Evolutionary conservation across 2,888 invertebrate species (phyloP).

Genomic region (Coecobrya sp.): DNA sequence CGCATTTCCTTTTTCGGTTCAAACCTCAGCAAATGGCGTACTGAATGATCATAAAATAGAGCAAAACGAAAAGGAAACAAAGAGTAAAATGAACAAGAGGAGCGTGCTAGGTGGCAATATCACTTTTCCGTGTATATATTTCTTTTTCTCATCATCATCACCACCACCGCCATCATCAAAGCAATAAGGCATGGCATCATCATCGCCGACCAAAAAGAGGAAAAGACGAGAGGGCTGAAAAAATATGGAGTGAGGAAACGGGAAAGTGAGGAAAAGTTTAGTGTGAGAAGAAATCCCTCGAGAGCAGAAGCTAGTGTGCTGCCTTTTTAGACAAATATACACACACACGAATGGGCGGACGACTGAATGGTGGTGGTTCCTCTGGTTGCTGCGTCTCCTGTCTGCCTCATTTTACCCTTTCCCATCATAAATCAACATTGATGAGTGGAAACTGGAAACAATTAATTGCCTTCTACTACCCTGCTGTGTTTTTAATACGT

Average conservation of each 20-base stretch:
- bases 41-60: neutral
- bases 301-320: slow-evolving; percentile 32
- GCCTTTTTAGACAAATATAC: neutral
- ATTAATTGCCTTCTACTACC: slow-evolving; percentile 85
- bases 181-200: slow-evolving; percentile 28
- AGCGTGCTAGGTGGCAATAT: slow-evolving; percentile 29
- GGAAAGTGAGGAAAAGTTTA: slow-evolving; percentile 56
- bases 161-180: slow-evolving; percentile 52
- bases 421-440: slow-evolving; percentile 86
- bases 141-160: slow-evolving; percentile 35
- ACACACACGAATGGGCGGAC: slow-evolving; percentile 22
- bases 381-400: slow-evolving; percentile 22
- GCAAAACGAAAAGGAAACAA: neutral
- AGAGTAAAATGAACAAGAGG: neutral
- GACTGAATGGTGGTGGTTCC: neutral
- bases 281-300: slow-evolving; percentile 65
- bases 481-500: neutral
- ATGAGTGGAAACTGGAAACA: slow-evolving; percentile 86
- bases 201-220: neutral
- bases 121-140: slow-evolving; percentile 33
- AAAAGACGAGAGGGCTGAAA: slow-evolving; percentile 31
- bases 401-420: slow-evolving; percentile 63
- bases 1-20: neutral
- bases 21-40: neutral
- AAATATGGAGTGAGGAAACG: slow-evolving; percentile 37